Evolutionary conservation across 2,113 vertebrate species (phyloP).

Genomic region (Scomber japonicus): DNA sequence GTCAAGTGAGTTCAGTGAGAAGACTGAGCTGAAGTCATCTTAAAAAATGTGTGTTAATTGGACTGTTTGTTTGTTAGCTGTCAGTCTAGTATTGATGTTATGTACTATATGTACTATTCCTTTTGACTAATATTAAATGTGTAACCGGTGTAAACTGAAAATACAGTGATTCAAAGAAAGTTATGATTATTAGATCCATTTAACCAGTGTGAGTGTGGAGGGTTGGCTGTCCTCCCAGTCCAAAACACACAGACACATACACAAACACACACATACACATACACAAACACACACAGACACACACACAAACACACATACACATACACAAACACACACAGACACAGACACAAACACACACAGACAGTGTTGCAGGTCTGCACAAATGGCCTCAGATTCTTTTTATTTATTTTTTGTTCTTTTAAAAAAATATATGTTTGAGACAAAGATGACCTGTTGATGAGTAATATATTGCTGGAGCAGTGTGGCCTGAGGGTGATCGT

Average conservation of each 20-base stretch:
- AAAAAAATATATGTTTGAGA: slow-evolving; percentile 28
- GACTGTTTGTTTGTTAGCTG: too few species aligned
- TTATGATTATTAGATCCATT: slow-evolving; percentile 64
- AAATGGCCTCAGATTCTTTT: slow-evolving; percentile 33
- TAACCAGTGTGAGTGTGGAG: slow-evolving; percentile 39
- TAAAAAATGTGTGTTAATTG: too few species aligned
- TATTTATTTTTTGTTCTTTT: slow-evolving; percentile 13
- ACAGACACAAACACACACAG: slow-evolving; percentile 12
- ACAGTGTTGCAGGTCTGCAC: slow-evolving; percentile 5
- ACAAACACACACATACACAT: slow-evolving; percentile 9
- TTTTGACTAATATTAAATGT: too few species aligned
- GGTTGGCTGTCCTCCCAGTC: slow-evolving; percentile 23
- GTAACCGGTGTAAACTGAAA: too few species aligned
- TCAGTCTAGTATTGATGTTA: too few species aligned
- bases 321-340: background rate
- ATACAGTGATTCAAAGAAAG: too few species aligned
- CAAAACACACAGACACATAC: slow-evolving; percentile 22
- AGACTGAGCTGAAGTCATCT: too few species aligned
- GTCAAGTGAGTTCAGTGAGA: too few species aligned
- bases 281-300: slow-evolving; percentile 22
- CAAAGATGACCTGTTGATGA: slow-evolving; percentile 68
- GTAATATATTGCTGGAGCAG: slow-evolving; percentile 33
- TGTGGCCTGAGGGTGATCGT: slow-evolving; percentile 22
- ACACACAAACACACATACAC: slow-evolving; percentile 14
- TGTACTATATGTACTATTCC: too few species aligned